phyloP scores from a whole-genome alignment of 2,113 vertebrate species.

The Carassius gibelio region DNA sequence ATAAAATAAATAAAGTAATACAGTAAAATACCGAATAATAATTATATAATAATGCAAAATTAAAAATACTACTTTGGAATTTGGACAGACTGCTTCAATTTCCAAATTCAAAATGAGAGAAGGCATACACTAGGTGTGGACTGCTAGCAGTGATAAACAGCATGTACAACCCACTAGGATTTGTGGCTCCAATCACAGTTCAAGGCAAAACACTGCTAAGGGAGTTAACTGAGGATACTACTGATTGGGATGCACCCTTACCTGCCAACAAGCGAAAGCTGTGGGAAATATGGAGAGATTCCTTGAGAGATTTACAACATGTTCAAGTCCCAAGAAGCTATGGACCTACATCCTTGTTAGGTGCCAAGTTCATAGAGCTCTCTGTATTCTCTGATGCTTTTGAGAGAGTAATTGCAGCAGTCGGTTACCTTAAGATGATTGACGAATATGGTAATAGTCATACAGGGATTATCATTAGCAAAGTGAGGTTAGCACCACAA shows the following conservation, averaged over 20 bases:
- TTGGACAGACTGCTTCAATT: slow-evolving; percentile 36
- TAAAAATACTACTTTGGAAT: not conserved
- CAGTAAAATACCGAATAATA: too few species aligned
- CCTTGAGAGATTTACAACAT: too few species aligned
- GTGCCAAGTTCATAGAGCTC: not conserved
- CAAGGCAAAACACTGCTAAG: not conserved
- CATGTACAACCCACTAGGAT: slow-evolving; percentile 3
- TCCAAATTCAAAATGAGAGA: not conserved
- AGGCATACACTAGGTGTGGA: slow-evolving; percentile 36
- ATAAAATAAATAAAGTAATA: too few species aligned
- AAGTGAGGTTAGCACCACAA: not conserved
- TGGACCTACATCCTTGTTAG: not conserved
- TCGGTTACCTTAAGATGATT: not conserved
- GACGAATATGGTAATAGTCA: not conserved
- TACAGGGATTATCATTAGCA: not conserved
- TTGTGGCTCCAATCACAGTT: not conserved
- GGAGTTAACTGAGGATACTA: not conserved
- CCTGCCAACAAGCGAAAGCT: not conserved
- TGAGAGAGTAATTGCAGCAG: not conserved
- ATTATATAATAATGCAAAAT: too few species aligned
- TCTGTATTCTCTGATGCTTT: slow-evolving; percentile 31
- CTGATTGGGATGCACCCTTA: slow-evolving; percentile 30
- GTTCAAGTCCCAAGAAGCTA: slow-evolving; percentile 9
- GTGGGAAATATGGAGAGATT: too few species aligned
- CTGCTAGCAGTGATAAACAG: slow-evolving; percentile 44